These are phyloP conservation scores for Desmodus rotundus DNA, from an alignment of 2,113 vertebrate genomes.

Conservation along the genomic window DNA sequence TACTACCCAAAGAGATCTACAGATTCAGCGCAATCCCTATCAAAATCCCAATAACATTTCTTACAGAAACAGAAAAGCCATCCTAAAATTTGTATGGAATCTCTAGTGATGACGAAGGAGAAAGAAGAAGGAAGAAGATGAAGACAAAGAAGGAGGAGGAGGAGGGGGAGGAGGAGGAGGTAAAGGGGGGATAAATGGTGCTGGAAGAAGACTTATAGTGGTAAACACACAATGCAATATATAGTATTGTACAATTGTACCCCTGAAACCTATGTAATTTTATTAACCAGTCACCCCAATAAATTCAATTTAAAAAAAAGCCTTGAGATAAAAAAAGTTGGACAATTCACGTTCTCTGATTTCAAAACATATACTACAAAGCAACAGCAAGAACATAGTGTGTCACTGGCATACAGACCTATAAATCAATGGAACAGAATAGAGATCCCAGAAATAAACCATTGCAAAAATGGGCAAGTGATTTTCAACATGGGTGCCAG, in stretches of 20 bases:
- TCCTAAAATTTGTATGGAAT: background rate
- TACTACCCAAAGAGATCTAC: background rate
- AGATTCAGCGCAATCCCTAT: background rate
- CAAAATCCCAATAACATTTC: background rate
- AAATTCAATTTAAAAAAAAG: too few relatives aligned
- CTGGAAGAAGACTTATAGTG: too few relatives aligned
- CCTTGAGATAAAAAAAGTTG: background rate
- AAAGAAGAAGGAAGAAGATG: background rate
- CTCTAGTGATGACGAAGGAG: background rate
- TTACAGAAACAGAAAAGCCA: background rate
- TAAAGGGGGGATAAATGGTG: too few relatives aligned
- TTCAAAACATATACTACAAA: background rate
- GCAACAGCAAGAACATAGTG: background rate
- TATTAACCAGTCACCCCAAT: too few relatives aligned
- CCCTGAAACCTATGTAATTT: too few relatives aligned
- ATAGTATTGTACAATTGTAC: too few relatives aligned
- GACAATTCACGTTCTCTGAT: background rate
- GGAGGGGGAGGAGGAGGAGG: too few relatives aligned
- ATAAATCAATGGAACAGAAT: background rate
- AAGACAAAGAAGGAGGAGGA: too few relatives aligned
- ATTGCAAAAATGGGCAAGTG: background rate
- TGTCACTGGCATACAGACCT: background rate
- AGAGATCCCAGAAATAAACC: background rate
- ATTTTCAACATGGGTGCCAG: background rate
- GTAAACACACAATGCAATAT: too few relatives aligned